These are phyloP conservation scores for Halisarca cf. caerulea DNA, from an alignment of 37 sponge, comb jelly and placozoan genomes.

Conservation along the genomic window DNA sequence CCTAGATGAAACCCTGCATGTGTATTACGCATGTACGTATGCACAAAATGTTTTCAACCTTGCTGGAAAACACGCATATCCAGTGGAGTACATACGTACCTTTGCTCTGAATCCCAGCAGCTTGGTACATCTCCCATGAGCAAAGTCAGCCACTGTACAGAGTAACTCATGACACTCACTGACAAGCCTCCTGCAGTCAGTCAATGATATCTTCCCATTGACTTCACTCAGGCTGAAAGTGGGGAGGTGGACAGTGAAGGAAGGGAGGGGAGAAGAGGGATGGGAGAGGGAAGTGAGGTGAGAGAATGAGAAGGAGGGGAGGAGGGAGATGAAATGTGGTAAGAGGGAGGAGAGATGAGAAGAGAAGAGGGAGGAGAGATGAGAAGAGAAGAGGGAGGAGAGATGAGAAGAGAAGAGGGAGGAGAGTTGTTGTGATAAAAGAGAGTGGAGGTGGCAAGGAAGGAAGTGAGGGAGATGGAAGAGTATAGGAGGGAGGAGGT, in stretches of 20 bases:
- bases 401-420: not conserved
- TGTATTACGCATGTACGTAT: no score
- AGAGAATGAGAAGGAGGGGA: no score
- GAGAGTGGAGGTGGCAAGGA: not conserved
- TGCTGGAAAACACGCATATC: no score
- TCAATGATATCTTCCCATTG: constrained; percentile 8
- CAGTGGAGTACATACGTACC: no score
- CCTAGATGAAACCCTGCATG: no score
- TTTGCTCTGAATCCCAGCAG: constrained; percentile 76
- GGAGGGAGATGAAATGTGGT: not conserved
- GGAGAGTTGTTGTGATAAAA: not conserved
- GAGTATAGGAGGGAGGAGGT: not conserved
- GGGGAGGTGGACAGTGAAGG: not conserved
- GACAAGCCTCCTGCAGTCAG: constrained; percentile 35
- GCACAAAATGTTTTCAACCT: no score
- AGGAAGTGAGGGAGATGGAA: not conserved
- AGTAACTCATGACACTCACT: constrained; percentile 66
- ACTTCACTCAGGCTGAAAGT: no score
- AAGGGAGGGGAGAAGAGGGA: no score
- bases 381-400: not conserved
- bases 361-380: not conserved
- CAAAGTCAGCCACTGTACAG: constrained; percentile 66
- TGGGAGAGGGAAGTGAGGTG: no score
- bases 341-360: not conserved
- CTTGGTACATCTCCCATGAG: constrained; percentile 86